Percentiles rank a stretch among this genome's conserved stretches.
Conservation (phyloP, 2,797 vertebrate genomes). For the Sebastolobus alascanus region DNA sequence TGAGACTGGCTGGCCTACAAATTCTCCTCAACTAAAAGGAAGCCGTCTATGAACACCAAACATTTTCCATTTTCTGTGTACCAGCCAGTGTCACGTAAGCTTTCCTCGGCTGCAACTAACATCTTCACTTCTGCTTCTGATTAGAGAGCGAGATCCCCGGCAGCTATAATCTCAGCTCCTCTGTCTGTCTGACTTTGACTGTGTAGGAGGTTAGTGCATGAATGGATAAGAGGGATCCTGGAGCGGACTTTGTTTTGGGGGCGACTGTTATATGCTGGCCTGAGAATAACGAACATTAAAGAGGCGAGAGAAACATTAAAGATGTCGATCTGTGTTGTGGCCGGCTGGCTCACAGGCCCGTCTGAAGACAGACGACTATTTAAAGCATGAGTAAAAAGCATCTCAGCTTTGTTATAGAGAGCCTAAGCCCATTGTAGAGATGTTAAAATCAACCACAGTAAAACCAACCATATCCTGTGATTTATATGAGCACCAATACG, state of each 20-base stretch:
- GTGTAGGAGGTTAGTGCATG: slow-evolving; percentile 51
- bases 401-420: slow-evolving; percentile 59
- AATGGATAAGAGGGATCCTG: slow-evolving; percentile 46
- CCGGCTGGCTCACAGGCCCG: slow-evolving; percentile 36
- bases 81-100: slow-evolving; percentile 24
- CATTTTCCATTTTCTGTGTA: slow-evolving; percentile 18
- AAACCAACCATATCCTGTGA: slow-evolving; percentile 67
- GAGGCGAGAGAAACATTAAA: slow-evolving; percentile 46
- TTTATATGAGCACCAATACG: slow-evolving; percentile 59
- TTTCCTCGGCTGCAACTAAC: slow-evolving; percentile 31
- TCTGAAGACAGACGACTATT: slow-evolving; percentile 66
- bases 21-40: not conserved
- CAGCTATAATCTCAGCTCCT: slow-evolving; percentile 58
- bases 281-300: slow-evolving; percentile 39
- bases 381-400: slow-evolving; percentile 46
- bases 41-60: slow-evolving; percentile 4
- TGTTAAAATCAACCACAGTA: slow-evolving; percentile 49
- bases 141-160: slow-evolving; percentile 61
- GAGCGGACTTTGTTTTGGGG: slow-evolving; percentile 35
- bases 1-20: not conserved
- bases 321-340: slow-evolving; percentile 61
- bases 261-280: not conserved
- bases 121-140: slow-evolving; percentile 68
- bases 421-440: slow-evolving; percentile 48
- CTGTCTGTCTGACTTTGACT: slow-evolving; percentile 61